phyloP scores from a whole-genome alignment of 2,888 invertebrate genomes.

The Carabus problematicus region DNA sequence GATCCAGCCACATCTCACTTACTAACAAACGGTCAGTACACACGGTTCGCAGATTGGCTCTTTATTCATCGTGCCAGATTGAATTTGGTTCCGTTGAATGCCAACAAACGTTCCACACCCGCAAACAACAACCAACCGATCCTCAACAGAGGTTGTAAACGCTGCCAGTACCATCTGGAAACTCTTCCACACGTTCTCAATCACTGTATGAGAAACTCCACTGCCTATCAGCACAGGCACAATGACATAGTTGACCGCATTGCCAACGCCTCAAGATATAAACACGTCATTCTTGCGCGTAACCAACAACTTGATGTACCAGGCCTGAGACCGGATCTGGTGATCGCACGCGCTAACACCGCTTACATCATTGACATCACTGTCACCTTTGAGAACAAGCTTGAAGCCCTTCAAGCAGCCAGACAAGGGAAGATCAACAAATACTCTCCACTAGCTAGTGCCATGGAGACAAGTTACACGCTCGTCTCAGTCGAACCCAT shows the following conservation, averaged over 20 bases:
- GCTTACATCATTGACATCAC: slow-evolving; percentile 50
- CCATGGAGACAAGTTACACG: too few relatives aligned
- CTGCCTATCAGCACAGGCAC: slow-evolving; percentile 49
- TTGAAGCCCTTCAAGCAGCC: too few relatives aligned
- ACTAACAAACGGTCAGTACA: too few relatives aligned
- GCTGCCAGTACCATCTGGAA: slow-evolving; percentile 46
- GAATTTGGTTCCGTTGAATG: slow-evolving; percentile 53
- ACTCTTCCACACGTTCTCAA: too few relatives aligned
- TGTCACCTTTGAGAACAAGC: too few relatives aligned
- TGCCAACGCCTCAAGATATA: slow-evolving; percentile 38
- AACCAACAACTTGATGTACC: slow-evolving; percentile 42
- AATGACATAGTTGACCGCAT: slow-evolving; percentile 47
- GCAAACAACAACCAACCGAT: not conserved
- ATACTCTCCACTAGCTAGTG: too few relatives aligned
- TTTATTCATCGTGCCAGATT: too few relatives aligned
- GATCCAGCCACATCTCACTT: too few relatives aligned
- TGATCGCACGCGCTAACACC: slow-evolving; percentile 45
- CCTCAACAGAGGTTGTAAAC: too few relatives aligned
- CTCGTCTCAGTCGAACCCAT: too few relatives aligned
- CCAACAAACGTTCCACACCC: slow-evolving; percentile 11
- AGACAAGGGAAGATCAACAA: too few relatives aligned
- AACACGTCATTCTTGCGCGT: slow-evolving; percentile 39
- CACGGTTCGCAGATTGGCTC: too few relatives aligned
- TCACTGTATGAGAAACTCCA: slow-evolving; percentile 52
- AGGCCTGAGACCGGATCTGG: slow-evolving; percentile 48